Evolutionary conservation across 2,888 invertebrate genomes (phyloP), one percentile per base, ranked within the genome.

Genomic region (Choristoneura rosaceana): DNA sequence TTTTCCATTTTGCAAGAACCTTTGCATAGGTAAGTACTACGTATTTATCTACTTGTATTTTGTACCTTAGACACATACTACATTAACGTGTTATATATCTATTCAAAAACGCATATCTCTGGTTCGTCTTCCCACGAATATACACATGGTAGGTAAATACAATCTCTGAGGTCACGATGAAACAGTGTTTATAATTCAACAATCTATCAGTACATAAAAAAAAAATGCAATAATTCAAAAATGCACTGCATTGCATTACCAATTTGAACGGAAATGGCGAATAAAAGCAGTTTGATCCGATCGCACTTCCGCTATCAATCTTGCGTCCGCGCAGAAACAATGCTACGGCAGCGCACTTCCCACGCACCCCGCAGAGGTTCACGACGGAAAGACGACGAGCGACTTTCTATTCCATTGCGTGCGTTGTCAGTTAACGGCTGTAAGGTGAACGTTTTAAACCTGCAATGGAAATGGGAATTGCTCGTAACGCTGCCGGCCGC

Each of bases 251-350:
- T 52, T 25, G 17, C 55, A 25, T 52, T 52, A 84, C 86, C 84
- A 81, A 85, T 85, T 84, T 82, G 77, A 81, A 78, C 87, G 92
- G 92, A 92, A 87, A 90, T 90, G 87, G 86, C 84, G 81, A 89
- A 89, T 88, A 87, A 87, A 86, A 87, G 79, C 80, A 84, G 83
- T 83, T 83, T 78, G 83, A 82, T 77, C 77, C 82, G 84, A 85
- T 83, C 77, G 80, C 74, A 84, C 85, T 91, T 93, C 93, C 93
- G 91, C 91, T 85, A 91, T 91, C 84, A 89, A 93, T 92, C 90
- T 88, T 83, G 68, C 73, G 69, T n/a, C 9, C 79, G 75, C 77
- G 79, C 81, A 80, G 83, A 87, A 86, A 90, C 88, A 90, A 88
- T 88, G 82, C 82, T 79, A 80, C 81, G 81, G 80, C 75, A 12